These are phyloP conservation scores for Caenorhabditis elegans DNA, from an alignment of 1,140 invertebrate species.

Conservation along the genomic window WBcel235 BX284605.5:501001-501500, in stretches of 20 bases:
- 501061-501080: conserved; percentile 13
- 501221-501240: neutral
- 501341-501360: no score
- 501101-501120: neutral
- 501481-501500: no score
- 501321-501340: conserved; percentile 3
- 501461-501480: no score
- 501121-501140: neutral
- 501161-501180: neutral
- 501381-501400: no score
- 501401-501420: no score
- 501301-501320: neutral
- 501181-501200: neutral
- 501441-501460: no score
- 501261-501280: neutral
- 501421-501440: no score
- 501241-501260: neutral
- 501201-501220: neutral
- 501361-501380: no score
- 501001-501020: neutral
- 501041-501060: neutral
- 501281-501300: neutral
- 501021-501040: neutral
- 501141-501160: neutral
- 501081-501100: neutral